Percentiles rank a stretch among this genome's conserved stretches.
Evolutionary conservation across 1,140 invertebrate genomes (phyloP).

Genomic region (Potamilus streckersoni): DNA sequence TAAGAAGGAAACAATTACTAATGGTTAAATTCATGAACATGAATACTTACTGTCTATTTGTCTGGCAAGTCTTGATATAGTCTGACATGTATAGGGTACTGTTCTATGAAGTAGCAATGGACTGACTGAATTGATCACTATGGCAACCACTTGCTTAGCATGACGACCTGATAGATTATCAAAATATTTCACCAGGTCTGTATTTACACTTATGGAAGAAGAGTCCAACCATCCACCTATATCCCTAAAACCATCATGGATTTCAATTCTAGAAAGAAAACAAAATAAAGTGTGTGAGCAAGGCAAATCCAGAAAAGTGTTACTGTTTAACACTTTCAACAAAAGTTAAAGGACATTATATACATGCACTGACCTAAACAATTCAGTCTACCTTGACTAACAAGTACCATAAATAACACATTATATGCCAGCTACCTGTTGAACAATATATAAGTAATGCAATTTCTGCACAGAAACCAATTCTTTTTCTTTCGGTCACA

Average conservation of each 20-base stretch:
- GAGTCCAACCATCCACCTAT: slow-evolving; percentile 11
- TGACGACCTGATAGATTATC: not conserved
- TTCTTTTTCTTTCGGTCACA: too few species aligned
- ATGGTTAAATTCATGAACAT: too few species aligned
- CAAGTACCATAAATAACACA: too few species aligned
- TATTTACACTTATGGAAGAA: slow-evolving; percentile 10
- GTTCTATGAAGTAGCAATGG: slow-evolving; percentile 14
- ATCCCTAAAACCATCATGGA: slow-evolving; percentile 22
- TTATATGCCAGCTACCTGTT: too few species aligned
- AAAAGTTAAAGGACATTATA: too few species aligned
- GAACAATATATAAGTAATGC: too few species aligned
- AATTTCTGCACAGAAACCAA: too few species aligned
- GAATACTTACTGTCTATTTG: slow-evolving; percentile 23
- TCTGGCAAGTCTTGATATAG: slow-evolving; percentile 1
- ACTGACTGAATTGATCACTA: slow-evolving; percentile 29
- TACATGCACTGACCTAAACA: too few species aligned
- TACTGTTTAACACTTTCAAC: too few species aligned
- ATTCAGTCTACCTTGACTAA: too few species aligned
- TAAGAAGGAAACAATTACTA: too few species aligned
- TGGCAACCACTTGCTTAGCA: slow-evolving; percentile 18
- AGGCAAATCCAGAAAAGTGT: too few species aligned
- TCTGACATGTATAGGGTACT: slow-evolving; percentile 29
- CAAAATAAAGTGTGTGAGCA: not conserved
- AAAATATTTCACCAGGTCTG: slow-evolving; percentile 21
- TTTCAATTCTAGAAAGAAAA: slow-evolving; percentile 6